These are phyloP conservation scores for Bombyx mandarina DNA, from an alignment of 1,140 invertebrate genomes.

Conservation along the genomic window DNA sequence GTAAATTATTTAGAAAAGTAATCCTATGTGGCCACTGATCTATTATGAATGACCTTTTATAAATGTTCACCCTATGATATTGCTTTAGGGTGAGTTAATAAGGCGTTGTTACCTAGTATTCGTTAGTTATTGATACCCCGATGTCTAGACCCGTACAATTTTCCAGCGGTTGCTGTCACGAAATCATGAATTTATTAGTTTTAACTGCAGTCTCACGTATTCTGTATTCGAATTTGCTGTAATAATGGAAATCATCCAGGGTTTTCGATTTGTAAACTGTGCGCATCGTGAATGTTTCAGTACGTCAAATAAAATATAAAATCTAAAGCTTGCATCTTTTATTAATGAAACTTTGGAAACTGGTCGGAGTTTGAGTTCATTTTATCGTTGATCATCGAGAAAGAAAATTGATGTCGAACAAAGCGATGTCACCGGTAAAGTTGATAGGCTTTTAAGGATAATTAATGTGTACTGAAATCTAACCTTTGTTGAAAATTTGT, in stretches of 20 bases:
- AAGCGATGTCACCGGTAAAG: slow-evolving; percentile 52
- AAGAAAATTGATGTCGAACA: slow-evolving; percentile 63
- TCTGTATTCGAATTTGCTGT: slow-evolving; percentile 8
- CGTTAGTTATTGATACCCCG: slow-evolving; percentile 46
- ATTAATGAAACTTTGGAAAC: too few species aligned
- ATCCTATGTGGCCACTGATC: slow-evolving; percentile 54
- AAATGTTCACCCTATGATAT: slow-evolving; percentile 56
- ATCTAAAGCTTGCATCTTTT: too few species aligned
- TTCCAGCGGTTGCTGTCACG: slow-evolving; percentile 46
- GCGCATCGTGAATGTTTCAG: not conserved
- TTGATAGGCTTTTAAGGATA: slow-evolving; percentile 62
- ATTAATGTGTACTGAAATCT: slow-evolving; percentile 44
- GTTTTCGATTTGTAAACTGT: slow-evolving; percentile 1
- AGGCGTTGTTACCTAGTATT: slow-evolving; percentile 35
- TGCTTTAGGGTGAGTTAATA: slow-evolving; percentile 39
- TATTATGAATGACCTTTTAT: slow-evolving; percentile 57
- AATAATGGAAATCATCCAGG: too few species aligned
- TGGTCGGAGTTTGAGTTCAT: not conserved
- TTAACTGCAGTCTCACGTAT: slow-evolving; percentile 27
- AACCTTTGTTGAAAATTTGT: slow-evolving; percentile 33
- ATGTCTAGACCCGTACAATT: slow-evolving; percentile 46
- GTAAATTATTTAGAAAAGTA: slow-evolving; percentile 65
- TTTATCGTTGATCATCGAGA: slow-evolving; percentile 60
- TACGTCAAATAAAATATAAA: not conserved
- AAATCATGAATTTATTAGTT: slow-evolving; percentile 45